Evolutionary conservation across 2,797 vertebrate species (phyloP).

Genomic region (Cottoperca gobio): DNA sequence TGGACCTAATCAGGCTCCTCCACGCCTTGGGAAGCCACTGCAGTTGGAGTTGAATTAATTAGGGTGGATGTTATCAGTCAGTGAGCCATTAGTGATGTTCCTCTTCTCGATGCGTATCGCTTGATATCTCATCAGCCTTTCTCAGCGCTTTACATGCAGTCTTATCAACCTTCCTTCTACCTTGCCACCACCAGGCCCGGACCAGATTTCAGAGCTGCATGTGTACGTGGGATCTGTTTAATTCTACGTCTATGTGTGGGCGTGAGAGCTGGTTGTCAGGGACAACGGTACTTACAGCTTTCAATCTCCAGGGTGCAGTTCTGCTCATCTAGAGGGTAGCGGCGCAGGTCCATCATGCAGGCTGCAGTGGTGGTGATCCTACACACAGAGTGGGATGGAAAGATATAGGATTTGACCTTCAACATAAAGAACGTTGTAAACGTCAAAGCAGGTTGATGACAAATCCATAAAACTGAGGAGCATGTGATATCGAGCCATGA

Average conservation of each 20-base stretch:
- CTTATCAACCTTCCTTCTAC: slow-evolving; percentile 68
- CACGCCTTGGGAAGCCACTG: slow-evolving; percentile 71
- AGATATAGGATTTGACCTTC: too few relatives aligned
- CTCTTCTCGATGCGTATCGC: slow-evolving; percentile 76
- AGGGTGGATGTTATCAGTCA: slow-evolving; percentile 83
- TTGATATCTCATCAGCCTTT: slow-evolving; percentile 77
- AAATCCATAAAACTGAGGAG: slow-evolving; percentile 8
- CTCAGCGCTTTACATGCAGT: slow-evolving; percentile 76
- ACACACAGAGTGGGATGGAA: slow-evolving; percentile 63
- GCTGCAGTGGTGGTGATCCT: slow-evolving; percentile 98
- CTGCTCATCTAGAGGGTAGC: slow-evolving; percentile 96
- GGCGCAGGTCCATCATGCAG: slow-evolving; percentile 97
- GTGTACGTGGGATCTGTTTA: slow-evolving; percentile 61
- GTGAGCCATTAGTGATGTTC: slow-evolving; percentile 82
- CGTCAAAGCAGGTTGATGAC: slow-evolving; percentile 37
- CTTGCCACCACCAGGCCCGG: slow-evolving; percentile 44
- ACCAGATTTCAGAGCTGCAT: slow-evolving; percentile 44
- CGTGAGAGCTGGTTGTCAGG: slow-evolving; percentile 71
- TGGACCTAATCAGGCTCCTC: slow-evolving; percentile 77
- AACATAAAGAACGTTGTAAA: too few relatives aligned
- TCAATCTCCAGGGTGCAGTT: slow-evolving; percentile 98
- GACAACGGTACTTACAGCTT: slow-evolving; percentile 92
- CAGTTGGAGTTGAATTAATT: slow-evolving; percentile 82
- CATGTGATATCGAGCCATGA: background rate
- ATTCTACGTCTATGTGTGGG: slow-evolving; percentile 62